Conservation (phyloP, 2,113 vertebrate genomes). For the Corydoras sp. region DNA sequence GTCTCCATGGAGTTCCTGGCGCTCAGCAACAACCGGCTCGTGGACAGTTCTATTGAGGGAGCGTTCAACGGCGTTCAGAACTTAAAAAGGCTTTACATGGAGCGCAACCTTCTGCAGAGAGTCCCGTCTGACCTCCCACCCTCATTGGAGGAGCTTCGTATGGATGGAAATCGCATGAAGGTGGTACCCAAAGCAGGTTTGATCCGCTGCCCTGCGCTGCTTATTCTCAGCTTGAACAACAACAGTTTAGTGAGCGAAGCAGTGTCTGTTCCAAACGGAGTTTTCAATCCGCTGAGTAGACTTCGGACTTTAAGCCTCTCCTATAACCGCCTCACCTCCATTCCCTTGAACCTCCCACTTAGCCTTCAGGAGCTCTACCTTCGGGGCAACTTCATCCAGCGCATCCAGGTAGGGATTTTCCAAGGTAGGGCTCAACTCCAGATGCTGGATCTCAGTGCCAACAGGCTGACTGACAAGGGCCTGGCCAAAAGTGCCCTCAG, state of each 20-base stretch:
- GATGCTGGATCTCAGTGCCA: slow-evolving; percentile 62
- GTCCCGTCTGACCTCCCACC: slow-evolving; percentile 45
- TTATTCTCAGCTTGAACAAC: slow-evolving; percentile 55
- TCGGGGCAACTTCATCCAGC: slow-evolving; percentile 58
- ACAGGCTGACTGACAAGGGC: slow-evolving; percentile 59
- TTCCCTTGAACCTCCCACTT: slow-evolving; percentile 49
- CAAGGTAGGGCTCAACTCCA: slow-evolving; percentile 56
- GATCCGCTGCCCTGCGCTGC: slow-evolving; percentile 43
- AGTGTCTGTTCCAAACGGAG: slow-evolving; percentile 36
- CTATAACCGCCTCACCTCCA: slow-evolving; percentile 47
- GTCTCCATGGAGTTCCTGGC: slow-evolving; percentile 56
- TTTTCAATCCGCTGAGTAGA: slow-evolving; percentile 45
- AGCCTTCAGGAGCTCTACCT: slow-evolving; percentile 64
- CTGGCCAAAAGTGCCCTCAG: slow-evolving; percentile 51
- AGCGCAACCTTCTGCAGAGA: slow-evolving; percentile 47
- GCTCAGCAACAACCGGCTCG: slow-evolving; percentile 60
- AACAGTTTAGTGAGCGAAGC: slow-evolving; percentile 53
- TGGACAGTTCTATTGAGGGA: slow-evolving; percentile 49
- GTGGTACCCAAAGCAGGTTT: slow-evolving; percentile 47
- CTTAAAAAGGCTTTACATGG: slow-evolving; percentile 51
- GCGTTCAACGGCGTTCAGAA: slow-evolving; percentile 49
- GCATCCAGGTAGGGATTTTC: slow-evolving; percentile 59
- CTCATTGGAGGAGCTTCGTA: slow-evolving; percentile 53
- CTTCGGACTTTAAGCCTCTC: slow-evolving; percentile 56
- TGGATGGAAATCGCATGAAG: slow-evolving; percentile 53